Evolutionary conservation across 1,140 invertebrate species (phyloP).

Genomic region (Drosophila pandora): DNA sequence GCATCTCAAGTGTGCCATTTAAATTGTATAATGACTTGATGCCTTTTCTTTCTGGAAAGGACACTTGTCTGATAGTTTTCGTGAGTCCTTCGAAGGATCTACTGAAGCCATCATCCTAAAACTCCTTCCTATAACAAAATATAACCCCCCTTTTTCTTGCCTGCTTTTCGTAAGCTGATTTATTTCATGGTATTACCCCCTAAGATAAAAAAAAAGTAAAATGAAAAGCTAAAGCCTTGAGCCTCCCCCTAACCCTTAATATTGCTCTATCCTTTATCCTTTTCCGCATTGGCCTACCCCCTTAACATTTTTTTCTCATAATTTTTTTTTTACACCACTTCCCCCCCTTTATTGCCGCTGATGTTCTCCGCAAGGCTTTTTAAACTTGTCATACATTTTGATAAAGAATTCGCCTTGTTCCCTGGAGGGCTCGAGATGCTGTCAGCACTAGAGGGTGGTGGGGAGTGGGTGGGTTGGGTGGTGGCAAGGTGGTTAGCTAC

Average conservation of each 20-base stretch:
- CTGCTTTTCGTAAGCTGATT: slow-evolving; percentile 20
- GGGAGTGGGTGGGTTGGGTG: slow-evolving; percentile 1
- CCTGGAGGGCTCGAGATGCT: slow-evolving; percentile 45
- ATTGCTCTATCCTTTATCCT: slow-evolving; percentile 45
- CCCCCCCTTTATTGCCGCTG: slow-evolving; percentile 34
- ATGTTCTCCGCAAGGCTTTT: slow-evolving; percentile 64
- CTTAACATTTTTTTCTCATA: neutral
- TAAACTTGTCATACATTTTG: slow-evolving; percentile 76
- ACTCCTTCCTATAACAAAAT: too few relatives aligned
- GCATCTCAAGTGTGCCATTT: neutral
- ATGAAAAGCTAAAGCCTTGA: slow-evolving; percentile 6
- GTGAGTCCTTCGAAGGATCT: neutral
- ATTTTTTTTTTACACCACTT: slow-evolving; percentile 4
- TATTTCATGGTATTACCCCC: slow-evolving; percentile 20
- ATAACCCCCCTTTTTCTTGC: neutral
- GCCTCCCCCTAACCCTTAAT: slow-evolving; percentile 13
- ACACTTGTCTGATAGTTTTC: too few relatives aligned
- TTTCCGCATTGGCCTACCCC: slow-evolving; percentile 32
- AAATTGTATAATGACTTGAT: neutral
- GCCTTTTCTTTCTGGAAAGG: neutral
- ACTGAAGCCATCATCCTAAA: too few relatives aligned
- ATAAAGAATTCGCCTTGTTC: slow-evolving; percentile 63
- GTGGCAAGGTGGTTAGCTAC: too few relatives aligned
- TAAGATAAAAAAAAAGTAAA: neutral
- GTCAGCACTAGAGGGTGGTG: slow-evolving; percentile 39